These are phyloP conservation scores for Dolichotis patagonum DNA, from an alignment of 2,113 vertebrate species.

Conservation along the genomic window DNA sequence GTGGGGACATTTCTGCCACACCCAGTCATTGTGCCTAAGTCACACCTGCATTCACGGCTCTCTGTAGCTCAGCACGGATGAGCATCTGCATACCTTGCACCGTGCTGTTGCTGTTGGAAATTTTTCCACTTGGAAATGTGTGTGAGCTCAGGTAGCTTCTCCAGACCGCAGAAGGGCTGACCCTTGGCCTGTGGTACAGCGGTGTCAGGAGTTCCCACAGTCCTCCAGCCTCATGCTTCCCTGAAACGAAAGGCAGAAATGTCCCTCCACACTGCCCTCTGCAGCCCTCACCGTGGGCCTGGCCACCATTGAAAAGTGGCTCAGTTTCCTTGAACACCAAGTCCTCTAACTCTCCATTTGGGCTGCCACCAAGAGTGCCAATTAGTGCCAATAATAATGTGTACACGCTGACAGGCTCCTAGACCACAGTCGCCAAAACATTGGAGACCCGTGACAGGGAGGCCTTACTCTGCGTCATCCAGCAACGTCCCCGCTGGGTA, in stretches of 20 bases:
- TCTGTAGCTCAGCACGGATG: not conserved
- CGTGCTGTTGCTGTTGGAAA: not conserved
- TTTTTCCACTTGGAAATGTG: not conserved
- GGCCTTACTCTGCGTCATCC: not conserved
- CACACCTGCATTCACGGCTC: not conserved
- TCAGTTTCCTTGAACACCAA: not conserved
- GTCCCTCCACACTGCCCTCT: rapidly evolving
- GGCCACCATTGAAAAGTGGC: not conserved
- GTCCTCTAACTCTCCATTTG: not conserved
- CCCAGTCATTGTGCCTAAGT: not conserved
- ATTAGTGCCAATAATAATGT: conserved; percentile 62
- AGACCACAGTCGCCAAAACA: conserved; percentile 38
- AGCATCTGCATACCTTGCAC: not conserved
- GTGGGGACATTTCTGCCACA: not conserved
- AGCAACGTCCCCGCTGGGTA: not conserved
- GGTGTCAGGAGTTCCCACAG: rapidly evolving
- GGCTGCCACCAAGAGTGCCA: conserved; percentile 59
- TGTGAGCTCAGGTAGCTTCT: too few relatives aligned
- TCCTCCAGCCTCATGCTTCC: rapidly evolving
- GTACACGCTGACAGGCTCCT: not conserved
- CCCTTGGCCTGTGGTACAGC: rapidly evolving
- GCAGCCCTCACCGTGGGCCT: not conserved
- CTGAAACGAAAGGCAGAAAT: not conserved
- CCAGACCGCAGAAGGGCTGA: not conserved
- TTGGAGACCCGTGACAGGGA: not conserved